These are phyloP conservation scores for Lamprotornis superbus DNA, from an alignment of 2,113 vertebrate species.

Conservation along the genomic window DNA sequence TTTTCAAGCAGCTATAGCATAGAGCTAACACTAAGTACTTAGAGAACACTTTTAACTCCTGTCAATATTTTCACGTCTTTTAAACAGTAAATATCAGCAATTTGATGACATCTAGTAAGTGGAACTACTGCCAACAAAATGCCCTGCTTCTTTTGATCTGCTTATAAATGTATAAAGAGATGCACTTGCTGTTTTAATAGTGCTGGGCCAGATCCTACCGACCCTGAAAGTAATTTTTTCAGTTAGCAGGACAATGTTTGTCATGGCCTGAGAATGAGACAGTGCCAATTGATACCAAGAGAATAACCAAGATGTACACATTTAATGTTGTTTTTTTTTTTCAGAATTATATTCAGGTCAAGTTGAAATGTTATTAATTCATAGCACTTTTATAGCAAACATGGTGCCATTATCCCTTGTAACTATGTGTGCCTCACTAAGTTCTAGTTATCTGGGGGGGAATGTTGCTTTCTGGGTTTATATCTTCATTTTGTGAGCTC, in stretches of 20 bases:
- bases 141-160: neutral
- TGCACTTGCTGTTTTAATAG: neutral
- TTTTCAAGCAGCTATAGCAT: constrained; percentile 21
- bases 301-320: neutral
- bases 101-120: neutral
- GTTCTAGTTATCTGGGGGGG: neutral
- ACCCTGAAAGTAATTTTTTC: neutral
- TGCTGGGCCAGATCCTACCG: neutral
- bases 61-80: constrained; percentile 17
- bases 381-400: neutral
- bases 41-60: constrained; percentile 4
- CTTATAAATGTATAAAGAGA: neutral
- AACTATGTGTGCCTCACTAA: neutral
- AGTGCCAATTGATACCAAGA: neutral
- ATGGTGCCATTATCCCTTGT: neutral
- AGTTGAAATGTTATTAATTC: neutral
- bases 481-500: neutral
- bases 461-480: neutral
- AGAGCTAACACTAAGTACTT: neutral
- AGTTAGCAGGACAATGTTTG: neutral
- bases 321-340: neutral
- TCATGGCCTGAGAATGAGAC: neutral
- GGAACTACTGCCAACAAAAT: neutral
- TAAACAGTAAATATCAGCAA: neutral
- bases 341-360: neutral